phyloP scores from a whole-genome alignment of 2,113 vertebrate species.

The Sphyrna mokarran region DNA sequence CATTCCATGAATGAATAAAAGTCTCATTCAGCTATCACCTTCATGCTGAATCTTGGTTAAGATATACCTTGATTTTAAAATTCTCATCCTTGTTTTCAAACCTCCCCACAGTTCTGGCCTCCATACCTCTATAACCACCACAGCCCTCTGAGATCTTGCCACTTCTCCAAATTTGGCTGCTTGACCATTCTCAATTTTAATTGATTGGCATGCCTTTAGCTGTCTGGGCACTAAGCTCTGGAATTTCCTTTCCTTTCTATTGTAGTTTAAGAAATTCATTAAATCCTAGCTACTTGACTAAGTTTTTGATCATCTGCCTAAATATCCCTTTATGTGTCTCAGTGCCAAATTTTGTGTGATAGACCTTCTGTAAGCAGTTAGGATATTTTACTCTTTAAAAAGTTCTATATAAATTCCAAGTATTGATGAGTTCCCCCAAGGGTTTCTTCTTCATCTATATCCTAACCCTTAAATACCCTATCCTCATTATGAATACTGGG shows the following conservation, averaged over 20 bases:
- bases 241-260: not conserved
- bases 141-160: not conserved
- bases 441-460: not conserved
- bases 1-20: too few relatives aligned
- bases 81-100: not conserved
- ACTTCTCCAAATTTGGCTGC: not conserved
- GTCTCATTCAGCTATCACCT: not conserved
- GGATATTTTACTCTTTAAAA: not conserved
- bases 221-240: not conserved
- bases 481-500: not conserved
- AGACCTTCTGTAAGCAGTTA: not conserved
- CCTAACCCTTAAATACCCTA: not conserved
- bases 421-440: not conserved
- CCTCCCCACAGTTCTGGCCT: not conserved
- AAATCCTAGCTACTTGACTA: not conserved
- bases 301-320: not conserved
- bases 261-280: not conserved
- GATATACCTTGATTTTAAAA: not conserved
- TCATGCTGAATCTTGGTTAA: not conserved
- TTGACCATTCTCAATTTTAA: not conserved
- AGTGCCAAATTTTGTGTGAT: not conserved
- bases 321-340: not conserved
- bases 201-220: not conserved
- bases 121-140: not conserved
- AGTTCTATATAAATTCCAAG: not conserved